Evolutionary conservation across 2,113 vertebrate species (phyloP), one percentile per base, ranked within the genome.

Genomic region (Austrofundulus limnaeus): DNA sequence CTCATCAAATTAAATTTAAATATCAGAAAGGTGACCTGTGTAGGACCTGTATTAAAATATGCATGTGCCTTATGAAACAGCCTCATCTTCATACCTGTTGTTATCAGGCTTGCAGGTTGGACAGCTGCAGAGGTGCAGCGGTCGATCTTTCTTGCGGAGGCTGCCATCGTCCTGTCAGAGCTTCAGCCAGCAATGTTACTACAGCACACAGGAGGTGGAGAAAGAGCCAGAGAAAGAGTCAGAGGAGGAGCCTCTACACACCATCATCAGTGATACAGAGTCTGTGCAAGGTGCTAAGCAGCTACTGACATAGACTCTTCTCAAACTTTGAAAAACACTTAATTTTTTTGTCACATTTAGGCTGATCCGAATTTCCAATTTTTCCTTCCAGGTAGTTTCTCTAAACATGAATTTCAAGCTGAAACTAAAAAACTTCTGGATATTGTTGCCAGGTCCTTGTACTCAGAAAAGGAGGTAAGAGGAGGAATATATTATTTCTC

Each of bases 341-440:
- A 41, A 15, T 2, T 14, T 31, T 2, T 19, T 7, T 34, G 25
- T 61, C 25, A 11, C 2, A 20, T 48, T 41, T 31, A 37, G 39
- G 2, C 13, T 55, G 0, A 66, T 38, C n/a, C 52, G 16, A 28
- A 28, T 77, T 28, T 17, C 65, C 62, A n/a, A 28, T 39, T 19
- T 54, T 21, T 23, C 21, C 52, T 7, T 87, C 65, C 69, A 99
- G 97, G 97, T 58, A 88, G 88, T 42, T 82, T 77, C 54, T 94
- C 94, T 70, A 95, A 95, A 82, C 95, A 99, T 11, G 95, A 98
- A 77, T 99, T 99, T 83, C 95, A 98, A 86, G 97, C 97, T 21
- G 96, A 99, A 85, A 99, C 96, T 0, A 98, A 96, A 88, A 96
- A 99, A 70, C 93, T 99, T 59, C 80, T 99, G 91, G 96, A 98